Base-by-base conservation (phyloP, 2,113 vertebrate species). In the Pelecanoides urinatrix region DNA sequence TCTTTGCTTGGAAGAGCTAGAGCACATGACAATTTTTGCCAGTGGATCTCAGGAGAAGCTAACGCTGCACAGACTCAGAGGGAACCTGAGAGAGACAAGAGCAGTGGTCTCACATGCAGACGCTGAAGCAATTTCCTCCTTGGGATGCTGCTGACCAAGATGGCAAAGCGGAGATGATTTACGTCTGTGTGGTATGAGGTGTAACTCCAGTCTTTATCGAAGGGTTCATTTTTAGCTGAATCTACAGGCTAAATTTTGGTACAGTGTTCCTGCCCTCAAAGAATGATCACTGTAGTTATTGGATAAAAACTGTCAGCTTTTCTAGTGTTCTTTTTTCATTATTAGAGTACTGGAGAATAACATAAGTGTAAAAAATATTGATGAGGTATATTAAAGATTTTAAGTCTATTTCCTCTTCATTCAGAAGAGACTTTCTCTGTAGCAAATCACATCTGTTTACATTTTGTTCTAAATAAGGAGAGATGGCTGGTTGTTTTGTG, bases 51-150 rank as follows among this genome's bases (percentile, higher is more conserved):
- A 58, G 34, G 16, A 88, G 45, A 49, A 70, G 12, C 14, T 59
- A 22, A 36, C 2, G 4, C 10, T 50, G 7, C 23, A 32, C 0
- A 1, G 7, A 11, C 49, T 73, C 25, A 72, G 62, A 70, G 7
- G 32, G 20, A 94, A 55, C 14, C 27, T 59, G 30, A 32, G 38
- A 72, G 14, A 63, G 14, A 30, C 3, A 45, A 67, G 10, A 86
- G 25, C n/a, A 77, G 9, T 11, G 5, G 7, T 55, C 44, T 56
- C 36, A 26, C 13, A 5, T 34, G 5, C 50, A 70, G 59, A 58
- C 4, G 21, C 18, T 71, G 18, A 71, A 45, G 11, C 16, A 7
- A 73, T 50, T 59, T 58, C 23, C 8, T 58, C 32, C 10, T 55
- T 62, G 30, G 34, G n/a, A 20, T 70, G 45, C 14, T 93, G 45